These are phyloP conservation scores for Holacanthus passer DNA, from an alignment of 2,113 vertebrate genomes.

Conservation along the genomic window DNA sequence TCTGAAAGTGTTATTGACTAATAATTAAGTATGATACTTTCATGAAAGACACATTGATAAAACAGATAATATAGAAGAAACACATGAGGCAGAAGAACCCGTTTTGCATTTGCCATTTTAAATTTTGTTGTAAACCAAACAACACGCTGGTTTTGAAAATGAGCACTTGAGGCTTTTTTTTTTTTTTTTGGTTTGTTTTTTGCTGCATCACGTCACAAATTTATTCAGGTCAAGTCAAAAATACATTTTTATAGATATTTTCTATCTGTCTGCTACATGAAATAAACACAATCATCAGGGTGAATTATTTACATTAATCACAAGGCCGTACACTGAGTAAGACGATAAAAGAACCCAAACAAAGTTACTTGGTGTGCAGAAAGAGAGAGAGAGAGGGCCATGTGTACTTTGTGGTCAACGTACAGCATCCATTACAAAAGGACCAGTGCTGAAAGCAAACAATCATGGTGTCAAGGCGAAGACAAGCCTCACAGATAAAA, in stretches of 20 bases:
- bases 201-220: conserved; percentile 93
- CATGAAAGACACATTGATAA: background rate
- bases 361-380: conserved; percentile 28
- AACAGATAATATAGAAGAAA: background rate
- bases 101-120: background rate
- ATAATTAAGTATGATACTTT: no score
- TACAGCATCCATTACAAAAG: conserved; percentile 32
- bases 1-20: background rate
- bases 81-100: background rate
- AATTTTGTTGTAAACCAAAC: background rate
- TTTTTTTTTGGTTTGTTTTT: conserved; percentile 63
- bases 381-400: background rate
- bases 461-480: conserved; percentile 59
- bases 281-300: conserved; percentile 77
- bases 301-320: conserved; percentile 82
- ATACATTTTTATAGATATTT: conserved; percentile 89
- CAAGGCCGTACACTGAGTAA: conserved; percentile 55
- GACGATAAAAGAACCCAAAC: conserved; percentile 48
- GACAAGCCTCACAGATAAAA: conserved; percentile 46
- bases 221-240: conserved; percentile 98
- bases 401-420: conserved; percentile 16
- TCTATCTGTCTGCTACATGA: conserved; percentile 86
- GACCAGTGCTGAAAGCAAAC: conserved; percentile 44
- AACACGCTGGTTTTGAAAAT: background rate
- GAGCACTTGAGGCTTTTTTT: conserved; percentile 36